Conservation (phyloP, 2,888 invertebrate species). For the Chironomus riparius region DNA sequence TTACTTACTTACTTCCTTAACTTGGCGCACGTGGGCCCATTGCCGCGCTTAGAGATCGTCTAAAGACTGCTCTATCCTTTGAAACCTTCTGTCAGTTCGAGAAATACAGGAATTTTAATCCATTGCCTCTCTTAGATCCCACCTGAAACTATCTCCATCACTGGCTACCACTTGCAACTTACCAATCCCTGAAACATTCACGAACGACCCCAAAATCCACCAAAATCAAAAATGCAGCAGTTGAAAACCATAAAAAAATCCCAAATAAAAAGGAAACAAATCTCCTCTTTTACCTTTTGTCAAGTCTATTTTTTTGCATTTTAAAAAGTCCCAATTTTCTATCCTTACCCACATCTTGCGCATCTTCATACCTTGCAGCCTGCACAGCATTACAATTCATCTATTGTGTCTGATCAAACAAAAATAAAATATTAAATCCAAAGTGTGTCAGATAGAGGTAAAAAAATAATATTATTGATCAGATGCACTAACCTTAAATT, state of each 20-base stretch:
- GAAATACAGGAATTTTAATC: no score
- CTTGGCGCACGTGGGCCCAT: no score
- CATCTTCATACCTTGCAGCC: not conserved
- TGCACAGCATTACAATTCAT: not conserved
- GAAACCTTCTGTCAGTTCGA: no score
- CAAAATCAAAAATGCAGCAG: not conserved
- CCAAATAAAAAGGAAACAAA: not conserved
- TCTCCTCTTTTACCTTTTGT: not conserved
- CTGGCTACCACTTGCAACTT: no score
- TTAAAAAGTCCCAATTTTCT: not conserved
- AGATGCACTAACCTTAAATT: conserved; percentile 15
- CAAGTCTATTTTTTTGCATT: not conserved
- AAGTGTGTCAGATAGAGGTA: conserved; percentile 15
- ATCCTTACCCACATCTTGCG: not conserved
- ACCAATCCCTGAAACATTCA: no score
- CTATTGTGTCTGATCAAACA: not conserved
- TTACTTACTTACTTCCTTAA: no score
- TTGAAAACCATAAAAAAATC: not conserved
- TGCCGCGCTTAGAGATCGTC: no score
- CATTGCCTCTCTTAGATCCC: no score
- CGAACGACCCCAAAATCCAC: no score
- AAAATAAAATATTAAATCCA: conserved; percentile 5
- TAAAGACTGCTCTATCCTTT: no score
- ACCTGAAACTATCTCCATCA: no score
- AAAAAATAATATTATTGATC: conserved; percentile 20